Evolutionary conservation across 2,888 invertebrate species (phyloP).

Genomic region (Clostera curtula): DNA sequence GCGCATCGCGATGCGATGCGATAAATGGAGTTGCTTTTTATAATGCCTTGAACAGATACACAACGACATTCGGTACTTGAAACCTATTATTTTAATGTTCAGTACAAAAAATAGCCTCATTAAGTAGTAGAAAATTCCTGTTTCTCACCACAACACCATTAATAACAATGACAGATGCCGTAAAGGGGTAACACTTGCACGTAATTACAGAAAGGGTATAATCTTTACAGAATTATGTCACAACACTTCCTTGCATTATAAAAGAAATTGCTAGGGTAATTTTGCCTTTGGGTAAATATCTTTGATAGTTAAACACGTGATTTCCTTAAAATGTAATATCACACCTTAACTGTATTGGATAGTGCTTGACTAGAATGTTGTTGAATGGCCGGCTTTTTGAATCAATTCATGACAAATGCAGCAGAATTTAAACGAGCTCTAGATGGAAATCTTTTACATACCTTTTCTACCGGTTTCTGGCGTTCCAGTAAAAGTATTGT

Average conservation of each 20-base stretch:
- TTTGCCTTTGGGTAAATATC: constrained; percentile 20
- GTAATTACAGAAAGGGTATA: constrained; percentile 31
- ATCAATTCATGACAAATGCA: no score
- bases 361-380: no score
- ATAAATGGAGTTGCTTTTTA: no score
- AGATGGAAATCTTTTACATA: no score
- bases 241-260: constrained; percentile 22
- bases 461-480: no score
- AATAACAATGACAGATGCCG: constrained; percentile 38
- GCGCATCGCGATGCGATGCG: no score
- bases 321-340: no score
- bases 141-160: constrained; percentile 39
- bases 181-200: constrained; percentile 34
- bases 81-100: constrained; percentile 7
- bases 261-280: constrained; percentile 22
- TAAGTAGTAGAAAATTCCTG: constrained; percentile 18
- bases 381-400: constrained; percentile 1
- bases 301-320: constrained; percentile 17
- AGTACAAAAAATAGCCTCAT: constrained; percentile 8
- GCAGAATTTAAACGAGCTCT: no score
- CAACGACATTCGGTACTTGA: no score
- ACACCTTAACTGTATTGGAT: no score
- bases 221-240: constrained; percentile 42
- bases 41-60: no score
- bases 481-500: no score